A percentile compares a stretch with the other conserved stretches of the same genome.
phyloP scores from a whole-genome alignment of 2,888 invertebrate genomes.

The Nymphalis polychloros region DNA sequence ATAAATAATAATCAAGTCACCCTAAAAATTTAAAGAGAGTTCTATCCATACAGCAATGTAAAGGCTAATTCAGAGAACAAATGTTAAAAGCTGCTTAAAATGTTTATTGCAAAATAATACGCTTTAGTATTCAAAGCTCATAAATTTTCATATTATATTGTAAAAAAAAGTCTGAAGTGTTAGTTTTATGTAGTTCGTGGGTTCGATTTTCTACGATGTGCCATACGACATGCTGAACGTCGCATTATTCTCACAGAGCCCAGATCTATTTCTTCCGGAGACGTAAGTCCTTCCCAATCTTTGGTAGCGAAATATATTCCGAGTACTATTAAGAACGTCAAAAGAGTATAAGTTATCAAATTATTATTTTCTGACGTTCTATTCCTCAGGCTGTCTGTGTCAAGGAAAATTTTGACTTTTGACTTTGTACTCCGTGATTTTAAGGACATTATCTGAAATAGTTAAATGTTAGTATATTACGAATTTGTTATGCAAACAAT shows the following conservation, averaged over 20 bases:
- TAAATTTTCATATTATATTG: too few species aligned
- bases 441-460: conserved; percentile 33
- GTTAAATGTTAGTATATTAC: too few species aligned
- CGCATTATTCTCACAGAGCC: conserved; percentile 53
- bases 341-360: conserved; percentile 48
- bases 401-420: conserved; percentile 28
- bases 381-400: conserved; percentile 30
- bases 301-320: conserved; percentile 51
- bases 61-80: too few species aligned
- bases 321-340: conserved; percentile 51
- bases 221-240: conserved; percentile 41
- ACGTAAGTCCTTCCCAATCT: conserved; percentile 59
- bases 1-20: too few species aligned
- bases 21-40: too few species aligned
- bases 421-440: conserved; percentile 35
- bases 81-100: too few species aligned
- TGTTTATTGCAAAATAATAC: too few species aligned
- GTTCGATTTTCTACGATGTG: conserved; percentile 22
- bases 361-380: conserved; percentile 32
- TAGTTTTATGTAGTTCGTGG: not conserved
- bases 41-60: too few species aligned
- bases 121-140: too few species aligned
- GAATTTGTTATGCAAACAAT: too few species aligned
- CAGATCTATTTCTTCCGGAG: conserved; percentile 65
- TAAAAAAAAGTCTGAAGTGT: too few species aligned